Evolutionary conservation across 1,140 invertebrate species (phyloP), one percentile per base, ranked within the genome.

Genomic region (Globodera rostochiensis): DNA sequence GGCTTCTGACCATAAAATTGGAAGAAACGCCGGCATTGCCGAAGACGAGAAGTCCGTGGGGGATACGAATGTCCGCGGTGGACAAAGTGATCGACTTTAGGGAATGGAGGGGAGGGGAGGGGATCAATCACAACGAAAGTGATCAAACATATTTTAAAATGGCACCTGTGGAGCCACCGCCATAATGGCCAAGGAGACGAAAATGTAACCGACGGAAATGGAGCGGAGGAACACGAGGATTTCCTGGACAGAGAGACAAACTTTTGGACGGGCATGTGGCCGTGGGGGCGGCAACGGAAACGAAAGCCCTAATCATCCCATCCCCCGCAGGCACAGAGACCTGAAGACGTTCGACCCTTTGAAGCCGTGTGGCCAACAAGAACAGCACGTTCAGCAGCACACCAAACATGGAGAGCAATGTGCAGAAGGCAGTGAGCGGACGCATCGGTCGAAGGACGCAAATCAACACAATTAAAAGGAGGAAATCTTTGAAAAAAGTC

Each of bases 311-410:
- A 53, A 11, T 53, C 53, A 53, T 53, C 53, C 53, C 9, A 53
- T 53, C 15, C 36, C 36, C 36, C 36, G 15, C 25, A 49, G 25
- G 25, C 25, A 25, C 25, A 36, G 3, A 36, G 36, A 75, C 74
- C 45, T 76, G 74, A 76, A 76, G 36, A 36, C 77, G 77, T 47
- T 78, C 77, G 50, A 78, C 64, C 49, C 77, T 53, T 46, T 78
- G 77, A 25, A 78, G 13, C 4, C 77, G 77, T 9, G 77, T 78
- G 21, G 69, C 77, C 60, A 78, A 21, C n/a, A 78, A 36, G 70
- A 78, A 78, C 47, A 78, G 77, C 21, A 78, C 13, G 70, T 78
- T 78, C 77, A 78, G 66, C 50, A 69, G 25, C 21, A 78, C 66
- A 19, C 77, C 77, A 49, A 46, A 49, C 60, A 46, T 21, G 2